Base-by-base conservation (phyloP, 2,797 vertebrate species). In the Tinamus major region DNA sequence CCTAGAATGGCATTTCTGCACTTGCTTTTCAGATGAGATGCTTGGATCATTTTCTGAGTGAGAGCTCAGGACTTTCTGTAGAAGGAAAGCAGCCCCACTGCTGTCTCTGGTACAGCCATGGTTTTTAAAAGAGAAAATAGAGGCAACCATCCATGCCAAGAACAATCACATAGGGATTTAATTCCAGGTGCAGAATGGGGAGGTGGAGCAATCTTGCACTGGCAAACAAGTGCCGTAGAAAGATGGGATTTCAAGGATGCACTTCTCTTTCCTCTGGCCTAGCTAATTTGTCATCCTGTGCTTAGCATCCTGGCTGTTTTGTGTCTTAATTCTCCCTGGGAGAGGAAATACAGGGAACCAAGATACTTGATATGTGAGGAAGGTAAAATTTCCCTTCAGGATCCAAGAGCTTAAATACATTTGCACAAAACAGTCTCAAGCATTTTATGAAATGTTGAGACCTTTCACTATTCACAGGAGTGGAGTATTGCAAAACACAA, bases 381-480 rank as follows among this genome's bases (percentile, higher is more conserved):
- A 49, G 19, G 59, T 87, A 27, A 23, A 64, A 41, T 16, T 79
- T 37, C 49, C 33, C n/a, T 29, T 51, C 68, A 63, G 55, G 41
- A 79, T 85, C 87, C 56, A 51, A n/a, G 31, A 62, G 39, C 26
- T 53, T 70, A 27, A 87, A 31, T 65, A 58, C 55, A 11, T n/a
- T 68, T 56, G n/a, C 48, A 59, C 58, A 85, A 68, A 6, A 79
- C 41, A 49, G n/a, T 82, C 64, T 77, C 48, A 33, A 79, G 69
- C 18, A 14, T 82, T 89, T 93, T 61, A 75, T 89, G 63, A 84
- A 87, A 33, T 85, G 84, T 48, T 79, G 72, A 81, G 53, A 65
- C 33, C 42, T 78, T 67, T 59, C 18, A 16, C 23, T 80, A 10
- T 49, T 87, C 64, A 55, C 82, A 76, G 37, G 88, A 53, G 37